Evolutionary conservation across 2,888 invertebrate genomes (phyloP).

Genomic region (Phymatocera aterrima): DNA sequence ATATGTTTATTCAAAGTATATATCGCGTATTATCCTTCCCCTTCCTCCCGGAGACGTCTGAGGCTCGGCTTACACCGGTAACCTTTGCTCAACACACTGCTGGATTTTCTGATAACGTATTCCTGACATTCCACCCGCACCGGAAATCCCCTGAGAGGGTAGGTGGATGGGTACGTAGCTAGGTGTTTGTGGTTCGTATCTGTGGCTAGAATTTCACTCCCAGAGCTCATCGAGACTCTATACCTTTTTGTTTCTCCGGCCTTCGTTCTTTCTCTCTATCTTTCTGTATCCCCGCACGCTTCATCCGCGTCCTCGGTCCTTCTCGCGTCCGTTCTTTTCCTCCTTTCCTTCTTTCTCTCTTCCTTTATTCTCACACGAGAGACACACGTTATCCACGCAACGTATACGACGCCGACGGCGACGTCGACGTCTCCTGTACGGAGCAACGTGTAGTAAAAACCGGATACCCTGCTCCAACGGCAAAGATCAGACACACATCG

Average conservation of each 20-base stretch:
- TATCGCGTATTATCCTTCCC: not conserved
- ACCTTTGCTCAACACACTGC: slow-evolving; percentile 4
- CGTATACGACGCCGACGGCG: not conserved
- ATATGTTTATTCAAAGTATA: no score
- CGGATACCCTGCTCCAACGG: slow-evolving; percentile 15
- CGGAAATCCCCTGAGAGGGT: not conserved
- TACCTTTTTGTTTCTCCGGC: not conserved
- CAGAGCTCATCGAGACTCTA: not conserved
- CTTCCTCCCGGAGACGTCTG: not conserved
- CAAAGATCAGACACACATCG: slow-evolving; percentile 12
- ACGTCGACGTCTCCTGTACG: not conserved
- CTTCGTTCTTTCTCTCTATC: no score
- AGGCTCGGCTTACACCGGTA: not conserved
- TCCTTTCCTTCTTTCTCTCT: not conserved
- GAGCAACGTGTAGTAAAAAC: slow-evolving; percentile 1
- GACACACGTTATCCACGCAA: not conserved
- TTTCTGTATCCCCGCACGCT: no score
- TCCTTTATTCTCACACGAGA: not conserved
- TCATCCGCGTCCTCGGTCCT: not conserved
- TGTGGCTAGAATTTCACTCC: not conserved
- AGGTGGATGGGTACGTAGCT: not conserved
- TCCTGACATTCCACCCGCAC: not conserved
- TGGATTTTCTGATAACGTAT: slow-evolving; percentile 13
- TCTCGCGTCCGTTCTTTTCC: not conserved
- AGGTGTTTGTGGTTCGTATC: no score